phyloP scores from a whole-genome alignment of 2,888 invertebrate species.

The Brachypalpus laphriformis region DNA sequence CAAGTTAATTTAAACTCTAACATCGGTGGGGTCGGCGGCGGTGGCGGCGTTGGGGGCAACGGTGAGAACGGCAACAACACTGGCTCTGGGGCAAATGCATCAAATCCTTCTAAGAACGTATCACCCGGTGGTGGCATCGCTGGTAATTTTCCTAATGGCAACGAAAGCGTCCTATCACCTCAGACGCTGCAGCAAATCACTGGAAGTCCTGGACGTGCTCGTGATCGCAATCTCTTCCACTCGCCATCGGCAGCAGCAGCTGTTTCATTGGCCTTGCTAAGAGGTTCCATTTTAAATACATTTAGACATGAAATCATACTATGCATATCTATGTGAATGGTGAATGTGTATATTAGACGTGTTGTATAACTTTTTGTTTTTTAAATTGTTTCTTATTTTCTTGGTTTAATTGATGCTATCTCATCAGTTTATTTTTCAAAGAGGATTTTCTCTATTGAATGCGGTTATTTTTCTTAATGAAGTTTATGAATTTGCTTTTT shows the following conservation, averaged over 20 bases:
- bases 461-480: neutral
- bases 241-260: slow-evolving; percentile 80
- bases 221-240: slow-evolving; percentile 82
- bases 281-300: slow-evolving; percentile 79
- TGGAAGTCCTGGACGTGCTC: slow-evolving; percentile 82
- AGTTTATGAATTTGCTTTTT: neutral
- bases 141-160: slow-evolving; percentile 73
- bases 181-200: slow-evolving; percentile 81
- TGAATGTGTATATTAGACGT: slow-evolving; percentile 52
- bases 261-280: slow-evolving; percentile 81
- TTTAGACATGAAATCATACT: slow-evolving; percentile 43
- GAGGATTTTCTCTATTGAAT: neutral
- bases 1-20: slow-evolving; percentile 70
- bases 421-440: neutral
- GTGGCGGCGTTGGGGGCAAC: slow-evolving; percentile 56
- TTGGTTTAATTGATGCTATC: slow-evolving; percentile 21
- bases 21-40: slow-evolving; percentile 28
- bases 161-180: slow-evolving; percentile 76
- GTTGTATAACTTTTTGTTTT: slow-evolving; percentile 17
- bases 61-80: slow-evolving; percentile 59
- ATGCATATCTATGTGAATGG: slow-evolving; percentile 34
- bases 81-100: slow-evolving; percentile 72
- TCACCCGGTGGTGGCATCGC: slow-evolving; percentile 48
- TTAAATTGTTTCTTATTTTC: neutral
- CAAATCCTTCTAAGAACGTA: slow-evolving; percentile 45